A percentile compares a stretch with the other conserved stretches of the same genome.
phyloP scores from a whole-genome alignment of 2,113 vertebrate species.

The Dendropsophus ebraccatus region DNA sequence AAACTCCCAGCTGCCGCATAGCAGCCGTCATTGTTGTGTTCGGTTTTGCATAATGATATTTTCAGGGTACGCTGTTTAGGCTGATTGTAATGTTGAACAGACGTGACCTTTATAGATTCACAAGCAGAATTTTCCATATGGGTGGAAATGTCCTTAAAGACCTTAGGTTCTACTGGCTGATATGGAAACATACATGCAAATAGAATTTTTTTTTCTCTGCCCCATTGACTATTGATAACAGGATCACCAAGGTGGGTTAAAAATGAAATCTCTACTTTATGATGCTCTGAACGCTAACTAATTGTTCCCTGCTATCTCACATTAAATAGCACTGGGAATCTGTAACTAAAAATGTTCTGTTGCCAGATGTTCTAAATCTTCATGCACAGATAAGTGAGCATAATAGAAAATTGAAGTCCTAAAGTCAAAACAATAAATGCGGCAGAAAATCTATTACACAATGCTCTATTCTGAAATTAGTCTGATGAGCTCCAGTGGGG shows the following conservation, averaged over 20 bases:
- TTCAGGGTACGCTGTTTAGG: neutral
- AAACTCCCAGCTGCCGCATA: neutral
- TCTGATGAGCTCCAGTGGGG: slow-evolving; percentile 40
- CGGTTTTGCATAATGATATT: neutral
- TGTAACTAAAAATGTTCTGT: slow-evolving; percentile 42
- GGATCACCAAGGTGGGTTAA: neutral
- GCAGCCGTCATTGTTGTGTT: neutral
- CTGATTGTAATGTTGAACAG: neutral
- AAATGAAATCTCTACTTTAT: neutral
- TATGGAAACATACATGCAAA: neutral
- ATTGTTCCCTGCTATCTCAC: slow-evolving; percentile 1
- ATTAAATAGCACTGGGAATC: slow-evolving; percentile 14
- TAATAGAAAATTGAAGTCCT: slow-evolving; percentile 24
- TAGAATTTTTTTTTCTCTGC: neutral
- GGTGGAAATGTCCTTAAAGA: neutral
- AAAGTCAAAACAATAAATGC: slow-evolving; percentile 44
- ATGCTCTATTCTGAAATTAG: slow-evolving; percentile 35
- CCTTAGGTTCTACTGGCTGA: neutral
- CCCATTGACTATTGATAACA: neutral
- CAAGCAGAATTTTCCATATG: neutral
- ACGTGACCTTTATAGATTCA: neutral
- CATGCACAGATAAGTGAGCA: slow-evolving; percentile 32
- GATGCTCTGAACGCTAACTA: neutral
- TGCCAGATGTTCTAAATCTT: slow-evolving; percentile 35
- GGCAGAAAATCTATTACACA: slow-evolving; percentile 37